A percentile compares a stretch with the other conserved stretches of the same genome.
Evolutionary conservation across 2,113 vertebrate species (phyloP).

Genomic region (Petroica traversi): DNA sequence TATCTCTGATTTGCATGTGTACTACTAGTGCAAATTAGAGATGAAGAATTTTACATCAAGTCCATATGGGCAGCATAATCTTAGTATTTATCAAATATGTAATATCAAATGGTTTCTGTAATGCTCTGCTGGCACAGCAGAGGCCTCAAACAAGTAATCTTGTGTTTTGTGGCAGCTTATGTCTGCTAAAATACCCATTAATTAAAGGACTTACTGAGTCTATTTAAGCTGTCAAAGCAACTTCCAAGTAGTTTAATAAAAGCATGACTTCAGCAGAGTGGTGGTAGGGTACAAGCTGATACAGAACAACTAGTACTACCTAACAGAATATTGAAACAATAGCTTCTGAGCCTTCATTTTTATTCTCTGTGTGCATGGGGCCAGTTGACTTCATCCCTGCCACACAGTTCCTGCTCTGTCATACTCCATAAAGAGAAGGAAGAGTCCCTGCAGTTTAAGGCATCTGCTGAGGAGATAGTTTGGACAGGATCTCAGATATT

Average conservation of each 20-base stretch:
- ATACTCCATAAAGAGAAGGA: neutral
- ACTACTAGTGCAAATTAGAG: neutral
- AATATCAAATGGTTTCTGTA: neutral
- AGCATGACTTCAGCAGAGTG: neutral
- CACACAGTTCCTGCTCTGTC: neutral
- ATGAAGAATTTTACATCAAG: neutral
- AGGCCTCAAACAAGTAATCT: neutral
- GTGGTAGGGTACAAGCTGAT: neutral
- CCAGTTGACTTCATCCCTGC: neutral
- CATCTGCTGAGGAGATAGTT: slow-evolving; percentile 1
- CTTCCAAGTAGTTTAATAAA: neutral
- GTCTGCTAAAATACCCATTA: neutral
- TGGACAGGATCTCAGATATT: neutral
- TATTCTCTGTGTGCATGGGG: neutral
- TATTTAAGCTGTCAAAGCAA: neutral
- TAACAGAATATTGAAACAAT: neutral
- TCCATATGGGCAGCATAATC: neutral
- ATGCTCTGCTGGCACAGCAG: neutral
- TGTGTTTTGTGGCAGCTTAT: neutral
- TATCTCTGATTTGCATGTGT: neutral
- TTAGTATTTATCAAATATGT: neutral
- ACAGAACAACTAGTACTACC: neutral
- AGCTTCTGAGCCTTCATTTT: neutral
- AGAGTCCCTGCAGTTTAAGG: neutral
- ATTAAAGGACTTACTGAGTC: neutral